Evolutionary conservation across 2,113 vertebrate species (phyloP).

Genomic region (Lophius piscatorius): DNA sequence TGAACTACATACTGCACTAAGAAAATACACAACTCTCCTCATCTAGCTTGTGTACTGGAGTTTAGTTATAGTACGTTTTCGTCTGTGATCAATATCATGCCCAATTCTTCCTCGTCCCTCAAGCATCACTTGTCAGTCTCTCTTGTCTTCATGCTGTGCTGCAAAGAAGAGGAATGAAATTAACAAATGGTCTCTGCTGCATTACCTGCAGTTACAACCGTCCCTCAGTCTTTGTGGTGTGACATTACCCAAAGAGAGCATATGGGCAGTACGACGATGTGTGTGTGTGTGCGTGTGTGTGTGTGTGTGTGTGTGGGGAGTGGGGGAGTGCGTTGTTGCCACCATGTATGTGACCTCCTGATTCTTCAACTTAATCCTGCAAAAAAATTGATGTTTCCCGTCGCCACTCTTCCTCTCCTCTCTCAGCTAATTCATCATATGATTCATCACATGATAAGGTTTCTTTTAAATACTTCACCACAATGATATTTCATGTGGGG

Average conservation of each 20-base stretch:
- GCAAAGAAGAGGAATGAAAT: neutral
- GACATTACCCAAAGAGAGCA: constrained; percentile 2
- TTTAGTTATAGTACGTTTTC: too few species aligned
- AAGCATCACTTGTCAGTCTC: too few species aligned
- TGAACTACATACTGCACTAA: too few species aligned
- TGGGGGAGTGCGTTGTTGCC: too few species aligned
- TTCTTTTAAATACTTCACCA: constrained; percentile 3
- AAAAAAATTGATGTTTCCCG: constrained; percentile 6
- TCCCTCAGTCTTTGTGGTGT: constrained; percentile 8
- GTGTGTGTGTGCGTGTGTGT: constrained; percentile 9
- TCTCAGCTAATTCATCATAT: constrained; percentile 12
- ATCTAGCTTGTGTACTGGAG: too few species aligned
- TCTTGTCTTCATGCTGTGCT: neutral
- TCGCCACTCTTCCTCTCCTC: constrained; percentile 1
- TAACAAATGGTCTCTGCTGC: constrained; percentile 1
- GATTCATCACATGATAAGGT: constrained; percentile 1
- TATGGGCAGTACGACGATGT: constrained; percentile 21
- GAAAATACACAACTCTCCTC: too few species aligned
- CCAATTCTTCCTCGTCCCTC: too few species aligned
- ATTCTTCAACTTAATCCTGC: neutral
- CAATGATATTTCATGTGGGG: neutral
- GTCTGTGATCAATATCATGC: too few species aligned
- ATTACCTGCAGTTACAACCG: neutral
- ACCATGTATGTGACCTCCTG: neutral
- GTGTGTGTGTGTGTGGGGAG: constrained; percentile 4